Evolutionary conservation across 1,140 invertebrate genomes (phyloP).

Genomic region (Camponotus vicinus): DNA sequence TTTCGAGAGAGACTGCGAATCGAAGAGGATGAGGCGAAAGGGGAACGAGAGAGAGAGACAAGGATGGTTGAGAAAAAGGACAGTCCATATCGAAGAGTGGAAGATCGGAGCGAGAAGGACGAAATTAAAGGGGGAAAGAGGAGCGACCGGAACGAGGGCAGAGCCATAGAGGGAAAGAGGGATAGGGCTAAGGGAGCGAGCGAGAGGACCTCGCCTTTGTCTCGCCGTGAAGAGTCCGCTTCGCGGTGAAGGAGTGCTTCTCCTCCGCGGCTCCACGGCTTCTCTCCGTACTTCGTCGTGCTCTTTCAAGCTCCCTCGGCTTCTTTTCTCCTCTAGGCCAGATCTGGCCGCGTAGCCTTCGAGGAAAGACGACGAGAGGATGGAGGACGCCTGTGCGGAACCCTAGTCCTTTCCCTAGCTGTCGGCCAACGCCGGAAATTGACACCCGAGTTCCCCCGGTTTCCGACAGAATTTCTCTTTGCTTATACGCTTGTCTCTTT

Average conservation of each 20-base stretch:
- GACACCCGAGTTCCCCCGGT: constrained; percentile 44
- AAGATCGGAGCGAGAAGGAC: constrained; percentile 27
- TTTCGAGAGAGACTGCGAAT: constrained; percentile 3
- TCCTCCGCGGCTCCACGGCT: constrained; percentile 60
- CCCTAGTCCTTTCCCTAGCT: constrained; percentile 67
- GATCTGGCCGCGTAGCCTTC: constrained; percentile 70
- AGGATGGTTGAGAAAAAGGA: constrained; percentile 13
- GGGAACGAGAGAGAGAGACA: background rate
- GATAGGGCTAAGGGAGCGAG: constrained; percentile 45
- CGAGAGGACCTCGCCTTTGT: constrained; percentile 61
- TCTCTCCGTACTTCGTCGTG: constrained; percentile 65
- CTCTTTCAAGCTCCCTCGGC: constrained; percentile 68
- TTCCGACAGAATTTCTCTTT: background rate
- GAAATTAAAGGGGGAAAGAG: constrained; percentile 49
- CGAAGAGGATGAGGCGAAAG: constrained; percentile 20
- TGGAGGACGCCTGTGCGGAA: constrained; percentile 70
- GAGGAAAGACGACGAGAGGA: constrained; percentile 58
- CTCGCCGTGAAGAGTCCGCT: constrained; percentile 54
- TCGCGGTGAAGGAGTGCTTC: constrained; percentile 60
- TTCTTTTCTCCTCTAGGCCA: constrained; percentile 70
- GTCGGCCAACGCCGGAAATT: constrained; percentile 71
- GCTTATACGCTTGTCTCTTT: background rate
- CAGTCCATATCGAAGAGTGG: background rate
- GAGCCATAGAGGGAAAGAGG: constrained; percentile 8
- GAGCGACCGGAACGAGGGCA: constrained; percentile 36